A percentile compares a stretch with the other conserved stretches of the same genome.
These are phyloP conservation scores for Aromia moschata DNA, from an alignment of 2,888 invertebrate species.

Conservation along the genomic window DNA sequence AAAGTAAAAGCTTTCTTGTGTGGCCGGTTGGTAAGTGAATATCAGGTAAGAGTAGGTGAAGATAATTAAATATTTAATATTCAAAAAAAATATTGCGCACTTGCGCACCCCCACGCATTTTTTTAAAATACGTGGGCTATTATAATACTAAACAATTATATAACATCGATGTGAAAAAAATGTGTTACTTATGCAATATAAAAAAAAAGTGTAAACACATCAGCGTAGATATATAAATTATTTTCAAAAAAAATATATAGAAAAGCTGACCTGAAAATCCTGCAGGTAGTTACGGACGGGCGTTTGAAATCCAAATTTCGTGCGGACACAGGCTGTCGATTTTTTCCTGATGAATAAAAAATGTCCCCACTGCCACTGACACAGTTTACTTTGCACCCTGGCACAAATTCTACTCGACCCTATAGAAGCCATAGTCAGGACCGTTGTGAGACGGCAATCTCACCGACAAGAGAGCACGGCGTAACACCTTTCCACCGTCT, in stretches of 20 bases:
- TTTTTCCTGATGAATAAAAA: constrained; percentile 59
- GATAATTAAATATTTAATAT: no score
- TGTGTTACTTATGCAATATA: no score
- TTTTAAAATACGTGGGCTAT: no score
- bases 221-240: no score
- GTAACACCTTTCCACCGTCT: constrained; percentile 39
- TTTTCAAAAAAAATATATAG: not conserved
- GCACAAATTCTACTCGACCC: constrained; percentile 84
- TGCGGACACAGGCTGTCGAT: constrained; percentile 67
- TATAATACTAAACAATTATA: no score
- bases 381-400: constrained; percentile 83
- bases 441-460: constrained; percentile 68
- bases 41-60: no score
- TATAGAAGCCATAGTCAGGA: constrained; percentile 85
- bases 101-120: no score
- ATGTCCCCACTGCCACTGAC: constrained; percentile 81
- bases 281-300: constrained; percentile 47
- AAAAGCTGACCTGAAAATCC: constrained; percentile 34
- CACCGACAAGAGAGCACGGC: constrained; percentile 33
- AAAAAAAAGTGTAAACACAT: no score
- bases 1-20: constrained; percentile 38
- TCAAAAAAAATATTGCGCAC: no score
- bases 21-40: no score
- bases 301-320: constrained; percentile 71
- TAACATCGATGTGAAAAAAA: no score